Evolutionary conservation across 2,113 vertebrate genomes (phyloP).

Genomic region (Pollachius pollachius): DNA sequence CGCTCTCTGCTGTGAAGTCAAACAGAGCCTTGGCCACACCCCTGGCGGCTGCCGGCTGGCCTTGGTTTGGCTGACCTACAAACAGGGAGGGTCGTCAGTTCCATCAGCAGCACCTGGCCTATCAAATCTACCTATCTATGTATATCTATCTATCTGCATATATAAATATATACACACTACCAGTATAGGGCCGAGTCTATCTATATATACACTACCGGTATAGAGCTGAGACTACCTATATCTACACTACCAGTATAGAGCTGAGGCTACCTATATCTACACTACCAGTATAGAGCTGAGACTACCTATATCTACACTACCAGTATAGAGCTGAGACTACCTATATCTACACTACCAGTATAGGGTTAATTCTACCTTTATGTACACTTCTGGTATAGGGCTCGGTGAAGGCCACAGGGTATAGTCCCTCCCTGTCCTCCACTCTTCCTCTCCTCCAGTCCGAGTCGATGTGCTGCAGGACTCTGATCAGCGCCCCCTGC

Average conservation of each 20-base stretch:
- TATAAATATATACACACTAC: too few species aligned
- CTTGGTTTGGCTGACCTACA: constrained; percentile 53
- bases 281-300: too few species aligned
- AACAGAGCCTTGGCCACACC: constrained; percentile 82
- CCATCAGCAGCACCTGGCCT: too few species aligned
- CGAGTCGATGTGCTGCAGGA: constrained; percentile 73
- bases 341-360: too few species aligned
- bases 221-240: too few species aligned
- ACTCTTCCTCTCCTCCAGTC: constrained; percentile 85
- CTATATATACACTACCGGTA: too few species aligned
- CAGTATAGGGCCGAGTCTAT: too few species aligned
- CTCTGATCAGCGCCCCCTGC: constrained; percentile 83
- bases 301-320: too few species aligned
- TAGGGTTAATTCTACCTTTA: too few species aligned
- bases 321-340: too few species aligned
- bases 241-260: too few species aligned
- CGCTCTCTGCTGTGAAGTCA: constrained; percentile 84
- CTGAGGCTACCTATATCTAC: too few species aligned
- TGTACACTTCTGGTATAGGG: constrained; percentile 69
- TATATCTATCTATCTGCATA: background rate
- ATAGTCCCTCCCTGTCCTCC: constrained; percentile 82
- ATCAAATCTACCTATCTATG: background rate
- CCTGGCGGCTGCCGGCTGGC: constrained; percentile 45
- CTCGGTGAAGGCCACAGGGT: constrained; percentile 83
- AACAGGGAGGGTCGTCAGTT: background rate